Conservation (phyloP, 2,113 vertebrate species). For the Oreochromis niloticus region DNA sequence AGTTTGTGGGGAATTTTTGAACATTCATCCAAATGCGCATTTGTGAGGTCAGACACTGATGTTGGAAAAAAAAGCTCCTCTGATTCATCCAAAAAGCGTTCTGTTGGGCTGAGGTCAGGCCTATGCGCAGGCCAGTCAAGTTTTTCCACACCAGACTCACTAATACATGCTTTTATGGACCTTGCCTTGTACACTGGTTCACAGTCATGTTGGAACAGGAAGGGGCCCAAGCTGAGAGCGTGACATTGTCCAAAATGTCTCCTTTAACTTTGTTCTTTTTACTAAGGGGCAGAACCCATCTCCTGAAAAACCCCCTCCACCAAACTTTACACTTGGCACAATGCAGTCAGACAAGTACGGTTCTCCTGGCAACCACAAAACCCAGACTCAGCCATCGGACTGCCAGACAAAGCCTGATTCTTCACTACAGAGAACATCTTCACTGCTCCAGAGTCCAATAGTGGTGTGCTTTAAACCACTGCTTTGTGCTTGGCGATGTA, state of each 20-base stretch:
- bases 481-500: not conserved
- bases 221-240: not conserved
- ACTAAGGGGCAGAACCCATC: not conserved
- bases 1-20: not conserved
- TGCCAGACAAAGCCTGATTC: no score
- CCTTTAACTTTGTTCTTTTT: not conserved
- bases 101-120: not conserved
- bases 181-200: not conserved
- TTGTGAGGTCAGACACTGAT: not conserved
- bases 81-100: not conserved
- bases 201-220: not conserved
- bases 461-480: not conserved
- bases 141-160: not conserved
- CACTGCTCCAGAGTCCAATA: not conserved
- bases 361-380: not conserved
- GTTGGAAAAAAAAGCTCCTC: not conserved
- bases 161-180: not conserved
- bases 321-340: not conserved
- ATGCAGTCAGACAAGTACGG: not conserved
- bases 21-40: not conserved
- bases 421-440: not conserved
- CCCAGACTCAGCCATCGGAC: not conserved
- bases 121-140: not conserved
- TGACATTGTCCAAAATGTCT: not conserved
- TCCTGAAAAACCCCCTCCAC: not conserved